phyloP scores from a whole-genome alignment of 2,113 vertebrate species.

The Zosterops borbonicus region DNA sequence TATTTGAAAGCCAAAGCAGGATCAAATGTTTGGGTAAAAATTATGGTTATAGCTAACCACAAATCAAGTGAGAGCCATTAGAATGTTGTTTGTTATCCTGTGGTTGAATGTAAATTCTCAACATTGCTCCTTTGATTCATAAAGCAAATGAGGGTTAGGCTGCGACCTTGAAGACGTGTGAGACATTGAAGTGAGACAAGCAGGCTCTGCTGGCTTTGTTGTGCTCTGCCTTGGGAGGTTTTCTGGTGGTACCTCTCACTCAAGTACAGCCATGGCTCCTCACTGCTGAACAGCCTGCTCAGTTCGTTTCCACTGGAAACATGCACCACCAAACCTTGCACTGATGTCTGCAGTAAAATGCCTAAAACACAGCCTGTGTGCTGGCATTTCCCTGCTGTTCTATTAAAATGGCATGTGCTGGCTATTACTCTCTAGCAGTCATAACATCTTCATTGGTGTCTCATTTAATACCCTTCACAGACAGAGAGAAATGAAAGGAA shows the following conservation, averaged over 20 bases:
- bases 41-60: conserved; percentile 41
- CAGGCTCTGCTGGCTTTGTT: not conserved
- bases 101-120: conserved; percentile 9
- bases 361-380: not conserved
- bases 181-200: not conserved
- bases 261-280: not conserved
- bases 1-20: conserved; percentile 58
- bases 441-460: not conserved
- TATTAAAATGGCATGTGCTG: not conserved
- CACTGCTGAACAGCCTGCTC: not conserved
- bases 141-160: not conserved
- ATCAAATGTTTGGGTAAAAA: conserved; percentile 67
- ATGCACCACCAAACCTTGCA: fast-evolving
- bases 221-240: not conserved
- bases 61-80: conserved; percentile 59
- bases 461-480: not conserved
- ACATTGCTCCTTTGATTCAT: not conserved
- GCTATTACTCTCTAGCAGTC: not conserved
- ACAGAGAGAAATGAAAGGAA: not conserved
- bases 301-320: not conserved
- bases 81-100: conserved; percentile 38
- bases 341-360: not conserved
- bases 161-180: not conserved
- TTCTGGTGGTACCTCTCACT: not conserved
- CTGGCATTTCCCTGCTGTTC: not conserved